These are phyloP conservation scores for Miltochrista miniata DNA, from an alignment of 2,888 invertebrate species.

Conservation along the genomic window DNA sequence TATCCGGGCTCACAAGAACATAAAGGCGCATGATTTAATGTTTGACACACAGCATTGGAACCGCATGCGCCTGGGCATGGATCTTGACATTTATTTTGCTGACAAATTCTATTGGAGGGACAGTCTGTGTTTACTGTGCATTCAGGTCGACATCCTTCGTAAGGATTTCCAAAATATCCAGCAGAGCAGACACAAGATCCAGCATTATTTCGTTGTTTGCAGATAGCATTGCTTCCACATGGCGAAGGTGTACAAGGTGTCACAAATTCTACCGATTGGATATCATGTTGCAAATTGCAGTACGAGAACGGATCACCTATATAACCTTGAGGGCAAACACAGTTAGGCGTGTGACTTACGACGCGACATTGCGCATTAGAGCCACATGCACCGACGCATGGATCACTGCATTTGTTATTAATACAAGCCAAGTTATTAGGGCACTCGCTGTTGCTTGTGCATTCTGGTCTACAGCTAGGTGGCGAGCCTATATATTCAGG, in stretches of 20 bases:
- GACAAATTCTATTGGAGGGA: conserved; percentile 87
- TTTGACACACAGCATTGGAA: conserved; percentile 88
- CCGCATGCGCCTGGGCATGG: conserved; percentile 91
- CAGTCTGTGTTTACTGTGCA: conserved; percentile 90
- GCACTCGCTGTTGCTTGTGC: conserved; percentile 89
- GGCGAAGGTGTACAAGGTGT: conserved; percentile 88
- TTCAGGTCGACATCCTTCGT: conserved; percentile 89
- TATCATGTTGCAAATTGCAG: conserved; percentile 75
- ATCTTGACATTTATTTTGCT: conserved; percentile 89
- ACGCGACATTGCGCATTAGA: conserved; percentile 88
- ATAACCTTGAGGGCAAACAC: conserved; percentile 85
- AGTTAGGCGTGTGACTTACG: conserved; percentile 88
- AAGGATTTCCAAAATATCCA: conserved; percentile 86
- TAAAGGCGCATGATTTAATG: conserved; percentile 88
- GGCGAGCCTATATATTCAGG: conserved; percentile 87
- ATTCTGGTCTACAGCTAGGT: conserved; percentile 89
- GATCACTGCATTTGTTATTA: conserved; percentile 88
- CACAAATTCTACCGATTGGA: conserved; percentile 61
- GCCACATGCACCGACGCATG: conserved; percentile 89
- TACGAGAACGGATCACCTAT: conserved; percentile 89
- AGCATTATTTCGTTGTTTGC: conserved; percentile 87
- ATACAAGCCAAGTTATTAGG: conserved; percentile 86
- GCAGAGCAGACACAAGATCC: conserved; percentile 88
- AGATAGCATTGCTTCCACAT: conserved; percentile 89
- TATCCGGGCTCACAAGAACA: conserved; percentile 87